These are phyloP conservation scores for Aulostomus chinensis DNA, from an alignment of 2,797 vertebrate species.

Conservation along the genomic window DNA sequence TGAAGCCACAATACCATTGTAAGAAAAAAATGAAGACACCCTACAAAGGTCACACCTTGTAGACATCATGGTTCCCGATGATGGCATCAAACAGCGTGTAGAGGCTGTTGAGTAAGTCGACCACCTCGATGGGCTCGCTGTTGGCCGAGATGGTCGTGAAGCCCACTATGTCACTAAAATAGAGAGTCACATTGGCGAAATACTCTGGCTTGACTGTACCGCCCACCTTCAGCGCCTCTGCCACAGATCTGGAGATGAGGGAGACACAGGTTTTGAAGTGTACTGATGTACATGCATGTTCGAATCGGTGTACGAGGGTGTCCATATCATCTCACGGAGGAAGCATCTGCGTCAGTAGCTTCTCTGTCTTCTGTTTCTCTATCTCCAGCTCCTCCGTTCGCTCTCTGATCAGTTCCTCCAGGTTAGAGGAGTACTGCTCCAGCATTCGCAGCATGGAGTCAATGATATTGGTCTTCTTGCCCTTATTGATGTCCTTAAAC, in stretches of 20 bases:
- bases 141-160: constrained; percentile 84
- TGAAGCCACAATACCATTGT: not conserved
- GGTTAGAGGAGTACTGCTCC: constrained; percentile 92
- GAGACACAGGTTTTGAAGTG: not conserved
- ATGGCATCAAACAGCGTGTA: constrained; percentile 83
- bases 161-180: constrained; percentile 85
- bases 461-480: constrained; percentile 91
- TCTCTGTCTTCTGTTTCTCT: constrained; percentile 94
- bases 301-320: no score
- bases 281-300: not conserved
- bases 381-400: constrained; percentile 90
- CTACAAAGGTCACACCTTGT: constrained; percentile 72
- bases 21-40: no score
- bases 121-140: constrained; percentile 84
- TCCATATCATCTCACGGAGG: constrained; percentile 85
- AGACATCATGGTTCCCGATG: constrained; percentile 82
- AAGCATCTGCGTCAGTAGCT: constrained; percentile 91
- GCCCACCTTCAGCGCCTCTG: constrained; percentile 77
- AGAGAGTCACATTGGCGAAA: constrained; percentile 79
- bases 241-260: constrained; percentile 71
- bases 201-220: constrained; percentile 74
- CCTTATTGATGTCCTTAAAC: constrained; percentile 94
- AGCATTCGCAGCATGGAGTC: constrained; percentile 94
- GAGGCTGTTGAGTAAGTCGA: constrained; percentile 83
- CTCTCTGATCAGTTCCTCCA: constrained; percentile 91